A percentile compares a stretch with the other conserved stretches of the same genome.
Evolutionary conservation across 2,797 vertebrate species (phyloP).

Genomic region (Tauraco hartlaubi): DNA sequence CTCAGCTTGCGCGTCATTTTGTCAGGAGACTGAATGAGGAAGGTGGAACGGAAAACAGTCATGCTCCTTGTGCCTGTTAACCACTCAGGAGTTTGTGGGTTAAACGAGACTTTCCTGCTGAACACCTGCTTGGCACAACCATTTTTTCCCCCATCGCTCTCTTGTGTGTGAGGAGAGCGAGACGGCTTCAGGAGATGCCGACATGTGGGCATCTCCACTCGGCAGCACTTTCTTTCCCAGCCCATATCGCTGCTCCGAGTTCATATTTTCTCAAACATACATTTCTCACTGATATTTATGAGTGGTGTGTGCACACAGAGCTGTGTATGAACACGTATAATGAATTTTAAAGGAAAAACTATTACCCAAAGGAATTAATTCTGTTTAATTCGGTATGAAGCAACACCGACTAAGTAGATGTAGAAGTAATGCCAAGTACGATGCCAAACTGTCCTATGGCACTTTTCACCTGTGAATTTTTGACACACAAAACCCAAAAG

Average conservation of each 20-base stretch:
- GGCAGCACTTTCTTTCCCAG: background rate
- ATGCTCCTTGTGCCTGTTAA: background rate
- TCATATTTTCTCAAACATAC: background rate
- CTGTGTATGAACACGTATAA: background rate
- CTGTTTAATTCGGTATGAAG: background rate
- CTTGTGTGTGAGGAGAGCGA: background rate
- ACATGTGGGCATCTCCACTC: accelerated
- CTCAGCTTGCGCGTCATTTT: background rate
- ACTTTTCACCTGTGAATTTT: background rate
- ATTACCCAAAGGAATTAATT: background rate
- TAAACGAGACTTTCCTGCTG: background rate
- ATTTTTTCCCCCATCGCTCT: background rate
- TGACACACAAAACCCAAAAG: background rate
- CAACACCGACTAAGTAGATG: background rate
- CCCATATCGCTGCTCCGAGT: background rate
- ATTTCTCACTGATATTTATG: background rate
- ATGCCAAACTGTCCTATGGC: background rate
- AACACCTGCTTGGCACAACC: background rate
- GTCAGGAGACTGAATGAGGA: background rate
- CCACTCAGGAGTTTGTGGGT: accelerated
- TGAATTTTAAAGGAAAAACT: background rate
- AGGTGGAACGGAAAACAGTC: background rate
- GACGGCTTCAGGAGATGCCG: background rate
- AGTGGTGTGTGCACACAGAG: background rate
- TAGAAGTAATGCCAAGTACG: background rate